These are phyloP conservation scores for Ditylenchus dipsaci DNA, from an alignment of 1,140 invertebrate species.

Conservation along the genomic window DNA sequence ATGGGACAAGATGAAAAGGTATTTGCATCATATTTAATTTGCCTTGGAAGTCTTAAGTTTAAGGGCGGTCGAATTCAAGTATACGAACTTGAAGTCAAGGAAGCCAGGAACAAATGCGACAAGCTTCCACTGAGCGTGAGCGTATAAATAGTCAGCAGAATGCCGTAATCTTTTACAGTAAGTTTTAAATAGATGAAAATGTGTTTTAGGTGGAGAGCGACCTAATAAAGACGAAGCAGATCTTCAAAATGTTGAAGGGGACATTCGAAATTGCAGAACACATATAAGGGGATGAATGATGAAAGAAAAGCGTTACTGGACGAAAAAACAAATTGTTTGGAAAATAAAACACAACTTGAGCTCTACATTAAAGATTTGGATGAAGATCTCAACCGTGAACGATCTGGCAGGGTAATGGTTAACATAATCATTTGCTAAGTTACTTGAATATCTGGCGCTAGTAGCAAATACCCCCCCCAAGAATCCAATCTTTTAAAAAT, in stretches of 20 bases:
- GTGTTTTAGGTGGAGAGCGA: slow-evolving; percentile 28
- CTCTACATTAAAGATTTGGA: slow-evolving; percentile 87
- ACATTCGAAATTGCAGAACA: slow-evolving; percentile 61
- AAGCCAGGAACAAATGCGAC: slow-evolving; percentile 84
- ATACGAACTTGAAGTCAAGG: slow-evolving; percentile 89
- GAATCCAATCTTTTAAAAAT: too few species aligned
- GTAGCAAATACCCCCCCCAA: too few species aligned
- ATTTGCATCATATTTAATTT: slow-evolving; percentile 12
- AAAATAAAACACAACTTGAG: slow-evolving; percentile 91
- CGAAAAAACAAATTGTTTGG: slow-evolving; percentile 86
- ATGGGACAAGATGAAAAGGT: slow-evolving; percentile 79
- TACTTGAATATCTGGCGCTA: too few species aligned
- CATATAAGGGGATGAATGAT: slow-evolving; percentile 67
- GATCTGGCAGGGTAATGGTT: slow-evolving; percentile 68
- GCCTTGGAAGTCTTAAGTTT: slow-evolving; percentile 18
- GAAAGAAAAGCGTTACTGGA: slow-evolving; percentile 83
- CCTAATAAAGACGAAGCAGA: slow-evolving; percentile 65
- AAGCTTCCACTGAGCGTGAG: slow-evolving; percentile 65
- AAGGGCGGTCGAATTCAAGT: slow-evolving; percentile 81
- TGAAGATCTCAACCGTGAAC: slow-evolving; percentile 94
- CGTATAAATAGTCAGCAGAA: slow-evolving; percentile 63
- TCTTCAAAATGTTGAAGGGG: slow-evolving; percentile 81
- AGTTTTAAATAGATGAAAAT: too few species aligned
- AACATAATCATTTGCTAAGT: too few species aligned
- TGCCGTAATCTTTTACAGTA: too few species aligned